Evolutionary conservation across 2,888 invertebrate species (phyloP), one percentile per base, ranked within the genome.

Genomic region (Petrolisthes manimaculis): DNA sequence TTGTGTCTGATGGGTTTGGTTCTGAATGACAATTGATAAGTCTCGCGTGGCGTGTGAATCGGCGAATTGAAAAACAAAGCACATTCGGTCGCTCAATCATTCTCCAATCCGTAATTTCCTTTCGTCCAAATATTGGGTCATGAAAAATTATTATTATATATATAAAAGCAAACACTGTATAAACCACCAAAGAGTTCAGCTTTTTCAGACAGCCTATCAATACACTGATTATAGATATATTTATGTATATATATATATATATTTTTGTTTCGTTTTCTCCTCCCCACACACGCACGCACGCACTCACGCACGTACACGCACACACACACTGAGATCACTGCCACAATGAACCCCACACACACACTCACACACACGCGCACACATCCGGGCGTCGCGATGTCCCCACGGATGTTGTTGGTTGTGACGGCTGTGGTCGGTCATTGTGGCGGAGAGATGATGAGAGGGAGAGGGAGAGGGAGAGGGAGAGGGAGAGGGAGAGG

Each of bases 281-380:
- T 61, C 53, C 69, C 69, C 53, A 6, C 84, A 84, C 88, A 81
- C 84, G 81, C 83, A 80, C n/a, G n/a, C n/a, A n/a, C n/a, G n/a
- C n/a, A n/a, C n/a, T n/a, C n/a, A n/a, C n/a, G n/a, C n/a, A n/a
- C 77, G 83, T 83, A 87, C 83, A n/a, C n/a, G n/a, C 84, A 81
- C 69, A 67, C 77, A 79, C 84, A 80, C 80, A 84, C 80, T 84
- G 84, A 88, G 88, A 88, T 88, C 88, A 88, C 87, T 79, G 80
- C 84, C 55, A 83, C 78, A 71, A 55, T 80, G 75, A 71, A 71
- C 71, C 71, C 9, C 71, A 71, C n/a, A n/a, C 61, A n/a, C n/a
- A n/a, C n/a, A n/a, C n/a, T n/a, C n/a, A n/a, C n/a, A n/a, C n/a
- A n/a, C n/a, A n/a, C n/a, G n/a, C n/a, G n/a, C n/a, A n/a, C n/a